Evolutionary conservation across 2,888 invertebrate genomes (phyloP).

Genomic region (Bugulina stolonifera): DNA sequence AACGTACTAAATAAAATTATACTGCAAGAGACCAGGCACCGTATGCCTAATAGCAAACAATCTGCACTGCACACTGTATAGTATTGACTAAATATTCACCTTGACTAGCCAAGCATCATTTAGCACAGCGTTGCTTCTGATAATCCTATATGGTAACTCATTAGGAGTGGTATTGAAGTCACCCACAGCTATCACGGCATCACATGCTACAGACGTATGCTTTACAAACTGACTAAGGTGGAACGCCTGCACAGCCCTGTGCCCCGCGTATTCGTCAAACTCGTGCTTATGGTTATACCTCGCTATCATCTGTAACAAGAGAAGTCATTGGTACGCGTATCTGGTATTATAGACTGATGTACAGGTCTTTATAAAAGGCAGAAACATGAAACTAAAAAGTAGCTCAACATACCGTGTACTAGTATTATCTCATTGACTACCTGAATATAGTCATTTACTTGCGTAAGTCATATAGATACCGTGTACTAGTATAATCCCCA

Average conservation of each 20-base stretch:
- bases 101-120: constrained; percentile 46
- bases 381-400: no score
- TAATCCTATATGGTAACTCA: constrained; percentile 58
- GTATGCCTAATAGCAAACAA: no score
- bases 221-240: constrained; percentile 90
- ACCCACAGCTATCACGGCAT: constrained; percentile 81
- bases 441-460: no score
- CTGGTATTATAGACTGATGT: no score
- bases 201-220: constrained; percentile 67
- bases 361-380: no score
- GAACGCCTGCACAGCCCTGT: constrained; percentile 85
- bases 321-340: no score
- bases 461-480: no score
- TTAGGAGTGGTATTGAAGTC: constrained; percentile 88
- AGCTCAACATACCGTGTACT: no score
- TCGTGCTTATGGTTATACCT: constrained; percentile 69
- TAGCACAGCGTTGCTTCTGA: constrained; percentile 56
- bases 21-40: no score
- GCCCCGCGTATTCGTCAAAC: constrained; percentile 78
- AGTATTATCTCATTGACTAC: no score
- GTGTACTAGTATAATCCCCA: no score
- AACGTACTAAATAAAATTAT: no score
- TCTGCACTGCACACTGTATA: background rate
- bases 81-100: constrained; percentile 33
- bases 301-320: constrained; percentile 81